Conservation (phyloP, 2,797 vertebrate genomes). For the Hippocampus kuda region DNA sequence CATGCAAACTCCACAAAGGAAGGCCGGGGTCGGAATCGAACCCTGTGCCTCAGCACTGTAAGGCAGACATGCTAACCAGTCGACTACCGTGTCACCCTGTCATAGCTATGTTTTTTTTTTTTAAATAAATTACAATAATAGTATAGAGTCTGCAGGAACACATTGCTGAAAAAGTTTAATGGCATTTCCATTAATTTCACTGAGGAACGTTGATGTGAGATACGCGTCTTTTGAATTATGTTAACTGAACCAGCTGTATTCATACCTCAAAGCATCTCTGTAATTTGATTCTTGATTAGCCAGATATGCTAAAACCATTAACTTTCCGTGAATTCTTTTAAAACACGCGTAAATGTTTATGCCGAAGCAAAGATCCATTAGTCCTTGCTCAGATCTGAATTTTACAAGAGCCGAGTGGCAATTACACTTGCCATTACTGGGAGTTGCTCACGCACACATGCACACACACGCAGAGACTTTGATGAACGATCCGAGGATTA, state of each 20-base stretch:
- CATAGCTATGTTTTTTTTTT: too few species aligned
- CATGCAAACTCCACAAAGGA: too few species aligned
- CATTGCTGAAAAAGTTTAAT: too few species aligned
- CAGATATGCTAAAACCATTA: neutral
- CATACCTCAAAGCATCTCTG: neutral
- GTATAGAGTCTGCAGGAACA: too few species aligned
- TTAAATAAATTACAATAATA: too few species aligned
- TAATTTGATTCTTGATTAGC: neutral
- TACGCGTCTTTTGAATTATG: too few species aligned
- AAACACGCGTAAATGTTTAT: neutral
- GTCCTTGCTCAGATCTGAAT: constrained; percentile 19
- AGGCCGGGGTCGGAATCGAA: too few species aligned
- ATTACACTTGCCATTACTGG: constrained; percentile 24
- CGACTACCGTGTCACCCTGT: too few species aligned
- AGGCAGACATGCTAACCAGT: too few species aligned
- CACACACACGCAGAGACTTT: constrained; percentile 20
- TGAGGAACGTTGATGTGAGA: too few species aligned
- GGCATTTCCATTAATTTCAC: too few species aligned
- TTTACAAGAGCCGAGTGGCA: constrained; percentile 25
- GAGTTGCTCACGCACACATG: constrained; percentile 19
- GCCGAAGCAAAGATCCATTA: constrained; percentile 3
- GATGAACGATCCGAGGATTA: constrained; percentile 43
- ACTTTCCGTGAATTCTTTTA: neutral
- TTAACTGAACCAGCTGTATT: neutral
- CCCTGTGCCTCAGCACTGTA: too few species aligned